Evolutionary conservation across 2,888 invertebrate species (phyloP), one percentile per base, ranked within the genome.

Genomic region (Pammene aurita): DNA sequence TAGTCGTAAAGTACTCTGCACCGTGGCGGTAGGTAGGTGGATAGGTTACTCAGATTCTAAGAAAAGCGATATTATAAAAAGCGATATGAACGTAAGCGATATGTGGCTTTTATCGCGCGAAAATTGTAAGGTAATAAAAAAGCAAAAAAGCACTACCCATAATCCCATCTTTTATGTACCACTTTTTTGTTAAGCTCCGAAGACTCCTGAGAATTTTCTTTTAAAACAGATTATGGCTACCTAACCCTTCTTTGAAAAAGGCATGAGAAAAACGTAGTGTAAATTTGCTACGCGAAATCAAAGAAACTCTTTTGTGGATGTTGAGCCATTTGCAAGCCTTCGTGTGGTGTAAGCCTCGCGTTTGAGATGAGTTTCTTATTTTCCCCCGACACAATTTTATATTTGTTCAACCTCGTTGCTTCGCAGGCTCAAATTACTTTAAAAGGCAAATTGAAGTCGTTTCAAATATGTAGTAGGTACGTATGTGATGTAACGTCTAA

Each of bases 181-280:
- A 35, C 38, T n/a, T 9, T 64, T 46, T 52, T 46, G 58, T 54
- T 57, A 18, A 44, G 2, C 55, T 41, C 34, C 34, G 11, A 64
- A 56, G 48, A 41, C 46, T 38, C 35, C 34, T 10, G 26, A 11
- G 46, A 58, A 38, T 54, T 26, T 64, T 64, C 58, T 46, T 58
- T 58, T 50, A 69, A 55, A 55, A 65, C 68, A 58, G 52, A 60
- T 69, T 55, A 69, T 58, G 57, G 64, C 35, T 26, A n/a, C n/a
- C n/a, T n/a, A 26, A 38, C 44, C 58, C 54, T 63, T 58, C 14
- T 11, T 42, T 54, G 26, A 60, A 58, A 68, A 64, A 42, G 52
- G 35, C 42, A 34, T 6, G 4, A 41, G 46, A 57, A 57, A 38
- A 66, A 60, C 42, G 42, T 52, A 41, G 52, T 57, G n/a, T 42